phyloP scores from a whole-genome alignment of 2,797 vertebrate species.

The Perodicticus potto region DNA sequence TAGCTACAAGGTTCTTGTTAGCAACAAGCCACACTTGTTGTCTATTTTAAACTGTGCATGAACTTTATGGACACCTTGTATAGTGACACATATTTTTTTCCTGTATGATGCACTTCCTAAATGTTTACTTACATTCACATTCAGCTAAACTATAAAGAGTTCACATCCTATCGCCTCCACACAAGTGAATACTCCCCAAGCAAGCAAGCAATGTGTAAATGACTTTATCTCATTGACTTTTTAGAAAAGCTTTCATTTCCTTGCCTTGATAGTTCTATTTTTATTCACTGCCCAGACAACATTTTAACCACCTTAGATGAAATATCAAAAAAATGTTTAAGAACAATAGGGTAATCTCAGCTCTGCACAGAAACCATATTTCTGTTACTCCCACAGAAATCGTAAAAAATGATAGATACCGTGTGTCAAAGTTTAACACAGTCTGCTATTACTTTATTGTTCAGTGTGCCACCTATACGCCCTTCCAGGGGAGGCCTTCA shows the following conservation, averaged over 20 bases:
- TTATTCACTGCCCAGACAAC: background rate
- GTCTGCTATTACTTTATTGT: background rate
- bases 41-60: too few species aligned
- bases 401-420: background rate
- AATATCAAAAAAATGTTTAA: conserved; percentile 20
- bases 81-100: conserved; percentile 55
- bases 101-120: conserved; percentile 37
- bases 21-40: background rate
- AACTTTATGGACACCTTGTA: background rate
- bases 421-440: background rate
- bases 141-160: conserved; percentile 26
- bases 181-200: background rate
- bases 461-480: fast-evolving
- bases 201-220: background rate
- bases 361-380: background rate
- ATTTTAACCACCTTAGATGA: background rate
- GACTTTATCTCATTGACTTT: background rate
- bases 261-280: background rate
- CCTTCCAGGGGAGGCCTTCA: background rate
- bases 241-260: background rate
- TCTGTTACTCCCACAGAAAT: conserved; percentile 35
- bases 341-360: background rate
- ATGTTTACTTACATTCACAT: conserved; percentile 51
- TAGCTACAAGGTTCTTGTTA: conserved; percentile 58
- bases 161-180: background rate